Base-by-base conservation (phyloP, 2,888 invertebrate genomes). In the Drosophila quinaria region DNA sequence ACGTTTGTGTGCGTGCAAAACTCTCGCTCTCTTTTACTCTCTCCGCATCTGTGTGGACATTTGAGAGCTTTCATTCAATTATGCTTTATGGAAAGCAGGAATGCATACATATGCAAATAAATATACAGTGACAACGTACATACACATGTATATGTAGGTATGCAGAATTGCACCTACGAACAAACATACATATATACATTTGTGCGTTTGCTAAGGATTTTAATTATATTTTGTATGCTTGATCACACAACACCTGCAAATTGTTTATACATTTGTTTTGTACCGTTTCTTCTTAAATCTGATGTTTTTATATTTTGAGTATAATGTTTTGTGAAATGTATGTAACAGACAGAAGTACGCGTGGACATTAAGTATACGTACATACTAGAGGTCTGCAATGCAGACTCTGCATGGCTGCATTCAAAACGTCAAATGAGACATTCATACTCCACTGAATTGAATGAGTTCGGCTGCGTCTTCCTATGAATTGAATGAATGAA, bases 21-120 rank as follows among this genome's bases (percentile, higher is more conserved):
- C 15, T 13, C 25, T 42, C 42, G 49, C 49, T 11, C 37, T n/a
- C n/a, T 49, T 13, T 33, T 22, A 22, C 29, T 17, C n/a, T 42
- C 19, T 3, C 31, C 19, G 17, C 8, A 35, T 35, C 9, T 13
- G 13, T 56, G 33, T 47, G 25, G 19, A 59, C n/a, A 9, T 41
- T 46, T 42, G 49, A 33, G 51, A 68, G 56, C 44, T 54, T 59
- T 41, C 39, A 60, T 63, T 52, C 73, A 69, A 68, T 67, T 60
- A 78, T 74, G 50, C 44, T 69, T 46, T 63, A 25, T 37, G 61
- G 64, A 52, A 55, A 51, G 25, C 52, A 55, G 9, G 47, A 15
- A 39, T 15, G 47, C 1, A 41, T 10, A 50, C 13, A 13, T 13
- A 50, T 19, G 15, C 56, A 59, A 6, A 41, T 63, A 44, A 10